Base-by-base conservation (phyloP, 2,797 vertebrate species). In the Graptemys geographica region DNA sequence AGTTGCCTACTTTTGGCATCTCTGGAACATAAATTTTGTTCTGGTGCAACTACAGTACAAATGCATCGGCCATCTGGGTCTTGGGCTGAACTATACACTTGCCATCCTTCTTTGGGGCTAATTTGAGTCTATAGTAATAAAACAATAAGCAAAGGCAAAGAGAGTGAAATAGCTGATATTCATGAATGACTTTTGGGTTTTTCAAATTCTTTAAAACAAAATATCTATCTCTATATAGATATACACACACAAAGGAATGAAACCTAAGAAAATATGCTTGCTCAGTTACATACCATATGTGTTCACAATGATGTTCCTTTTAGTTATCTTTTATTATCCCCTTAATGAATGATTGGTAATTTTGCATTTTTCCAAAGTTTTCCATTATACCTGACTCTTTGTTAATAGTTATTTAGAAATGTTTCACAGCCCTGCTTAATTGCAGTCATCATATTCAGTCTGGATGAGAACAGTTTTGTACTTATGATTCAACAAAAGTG, bases 11-110 rank as follows among this genome's bases (percentile, higher is more conserved):
- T 99, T 97, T 99, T 99, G 97, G 99, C 99, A 94, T 99, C 99
- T 97, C 99, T 98, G 84, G 99, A 99, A 93, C 99, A 99, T 23
- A 99, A 98, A 87, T 99, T 99, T 96, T 99, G 99, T 95, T 99
- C 99, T 4, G 99, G 99, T 74, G 99, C 99, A 94, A 99, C 99
- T 87, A 99, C 99, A 0, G 99, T 99, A 97, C 99, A 99, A 98
- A 99, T 99, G 95, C 99, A 99, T 44, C 99, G 98, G 5, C 99
- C 99, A 4, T 99, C 99, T 4, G 99, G 99, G 95, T 99, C 99
- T 97, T 99, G 99, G 2, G 99, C 99, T 0, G 99, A 99, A 92
- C 99, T 99, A 97, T 99, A 99, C 83, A 99, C 99, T 97, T 99
- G 99, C 99, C 99, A 99, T 74, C 99, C 99, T 97, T 99, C 99